Base-by-base conservation (phyloP, 2,888 invertebrate genomes). In the Ceramica pisi region DNA sequence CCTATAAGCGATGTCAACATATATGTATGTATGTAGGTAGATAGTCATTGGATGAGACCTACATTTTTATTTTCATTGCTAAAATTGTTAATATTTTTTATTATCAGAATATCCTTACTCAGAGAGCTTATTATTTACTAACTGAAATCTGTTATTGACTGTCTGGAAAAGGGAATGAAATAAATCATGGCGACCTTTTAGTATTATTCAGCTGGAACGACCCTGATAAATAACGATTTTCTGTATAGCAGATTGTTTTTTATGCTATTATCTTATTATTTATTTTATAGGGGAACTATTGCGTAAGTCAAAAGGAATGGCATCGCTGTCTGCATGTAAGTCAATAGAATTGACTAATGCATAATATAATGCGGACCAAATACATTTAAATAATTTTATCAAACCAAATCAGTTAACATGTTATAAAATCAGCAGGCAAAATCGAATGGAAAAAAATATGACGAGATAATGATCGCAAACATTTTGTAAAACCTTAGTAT, bases 91-190 rank as follows among this genome's bases (percentile, higher is more conserved):
- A 35, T 16, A n/a, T 21, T 78, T 56, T 31, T 35, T 16, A n/a
- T 21, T 78, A 50, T 31, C 48, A 1, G 5, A 60, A 50, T 46
- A 26, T 53, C 46, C 55, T 8, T 31, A 53, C 48, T 61, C 75
- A 59, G 19, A 0, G 9, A 62, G 21, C 61, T 72, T 73, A 70
- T 81, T 81, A 76, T 81, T 75, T 76, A 63, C 55, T 35, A 63
- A 75, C 55, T 53, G 44, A 59, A 75, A 81, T 75, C 76, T 81
- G 81, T 75, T 75, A 75, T 80, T 75, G 69, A 70, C 81, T 78
- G 59, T 66, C 81, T 80, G 63, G 56, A 80, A 76, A 66, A 50
- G 56, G 53, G 68, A 75, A 75, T 51, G 26, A 66, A 51, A 75
- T 78, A 78, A 66, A 55, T 81, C 65, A 70, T 57, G 55, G 55